Percentiles rank a stretch among this genome's conserved stretches.
Conservation (phyloP, 2,797 vertebrate genomes). For the Setipinna tenuifilis region DNA sequence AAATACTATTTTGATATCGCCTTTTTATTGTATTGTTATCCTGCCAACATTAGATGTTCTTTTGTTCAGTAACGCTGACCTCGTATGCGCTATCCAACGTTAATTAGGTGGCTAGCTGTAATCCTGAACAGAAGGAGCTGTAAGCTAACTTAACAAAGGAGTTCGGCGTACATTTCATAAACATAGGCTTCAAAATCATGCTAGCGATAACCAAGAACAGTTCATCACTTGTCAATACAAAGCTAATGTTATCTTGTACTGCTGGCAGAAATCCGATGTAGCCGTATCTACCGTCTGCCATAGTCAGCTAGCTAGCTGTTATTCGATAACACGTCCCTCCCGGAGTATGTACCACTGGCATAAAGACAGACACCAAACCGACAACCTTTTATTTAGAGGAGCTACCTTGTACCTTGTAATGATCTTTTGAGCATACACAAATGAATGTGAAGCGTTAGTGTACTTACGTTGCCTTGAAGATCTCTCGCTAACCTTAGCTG, state of each 20-base stretch:
- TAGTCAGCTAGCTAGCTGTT: conserved; percentile 41
- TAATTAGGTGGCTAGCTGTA: conserved; percentile 20
- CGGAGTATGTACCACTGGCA: conserved; percentile 47
- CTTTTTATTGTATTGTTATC: neutral
- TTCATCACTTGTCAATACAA: neutral
- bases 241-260: neutral
- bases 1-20: neutral
- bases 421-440: neutral
- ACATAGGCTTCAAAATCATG: too few relatives aligned
- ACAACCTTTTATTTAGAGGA: conserved; percentile 24
- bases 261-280: neutral
- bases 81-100: neutral
- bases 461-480: conserved; percentile 3
- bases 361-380: conserved; percentile 46
- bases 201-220: conserved; percentile 15
- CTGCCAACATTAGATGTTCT: neutral
- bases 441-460: neutral
- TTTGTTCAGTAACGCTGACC: neutral
- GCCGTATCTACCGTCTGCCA: neutral
- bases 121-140: neutral
- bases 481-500: neutral
- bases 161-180: neutral
- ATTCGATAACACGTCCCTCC: conserved; percentile 47
- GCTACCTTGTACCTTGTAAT: neutral
- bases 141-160: neutral